A percentile compares a stretch with the other conserved stretches of the same genome.
Conservation (phyloP, 2,888 invertebrate genomes). For the Mycalesis mineus region DNA sequence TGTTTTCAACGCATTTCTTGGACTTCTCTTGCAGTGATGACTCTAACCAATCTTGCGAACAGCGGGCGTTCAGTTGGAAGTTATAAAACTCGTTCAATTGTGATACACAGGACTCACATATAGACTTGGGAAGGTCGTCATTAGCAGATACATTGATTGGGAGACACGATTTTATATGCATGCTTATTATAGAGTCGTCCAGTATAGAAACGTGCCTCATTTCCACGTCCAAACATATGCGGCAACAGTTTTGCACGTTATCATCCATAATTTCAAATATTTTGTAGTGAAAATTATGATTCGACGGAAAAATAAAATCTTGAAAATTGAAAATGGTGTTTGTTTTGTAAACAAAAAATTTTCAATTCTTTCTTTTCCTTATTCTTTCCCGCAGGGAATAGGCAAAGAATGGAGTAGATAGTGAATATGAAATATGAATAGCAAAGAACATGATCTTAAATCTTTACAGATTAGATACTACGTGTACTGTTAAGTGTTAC, state of each 20-base stretch:
- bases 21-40: slow-evolving; percentile 52
- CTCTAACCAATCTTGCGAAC: slow-evolving; percentile 69
- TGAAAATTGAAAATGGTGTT: not conserved
- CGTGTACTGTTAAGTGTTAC: too few relatives aligned
- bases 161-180: slow-evolving; percentile 66
- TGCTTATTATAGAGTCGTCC: slow-evolving; percentile 53
- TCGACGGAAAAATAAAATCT: not conserved
- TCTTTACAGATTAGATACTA: too few relatives aligned
- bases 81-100: slow-evolving; percentile 64
- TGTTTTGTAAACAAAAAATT: not conserved
- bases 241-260: slow-evolving; percentile 55
- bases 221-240: slow-evolving; percentile 62
- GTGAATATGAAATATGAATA: too few relatives aligned
- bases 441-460: too few relatives aligned
- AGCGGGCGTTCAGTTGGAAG: slow-evolving; percentile 66
- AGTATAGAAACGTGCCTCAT: slow-evolving; percentile 59
- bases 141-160: slow-evolving; percentile 47
- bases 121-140: slow-evolving; percentile 59
- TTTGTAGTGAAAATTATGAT: too few relatives aligned
- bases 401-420: too few relatives aligned
- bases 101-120: slow-evolving; percentile 62
- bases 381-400: too few relatives aligned
- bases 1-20: slow-evolving; percentile 52
- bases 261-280: slow-evolving; percentile 55
- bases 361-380: too few relatives aligned